Evolutionary conservation across 2,113 vertebrate genomes (phyloP).

Genomic region (Ptyas mucosa): DNA sequence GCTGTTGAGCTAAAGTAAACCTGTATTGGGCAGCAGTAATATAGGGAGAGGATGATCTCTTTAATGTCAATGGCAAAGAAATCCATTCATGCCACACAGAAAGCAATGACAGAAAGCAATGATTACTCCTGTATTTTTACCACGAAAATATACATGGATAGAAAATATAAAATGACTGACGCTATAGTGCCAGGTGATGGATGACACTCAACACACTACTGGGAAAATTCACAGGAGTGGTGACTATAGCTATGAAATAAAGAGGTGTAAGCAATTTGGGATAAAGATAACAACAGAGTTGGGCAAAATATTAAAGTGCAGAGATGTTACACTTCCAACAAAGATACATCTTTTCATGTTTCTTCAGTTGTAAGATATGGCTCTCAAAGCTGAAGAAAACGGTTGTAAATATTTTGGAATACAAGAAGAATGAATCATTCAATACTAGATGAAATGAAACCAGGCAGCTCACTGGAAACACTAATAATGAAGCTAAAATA

Average conservation of each 20-base stretch:
- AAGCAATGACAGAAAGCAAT: background rate
- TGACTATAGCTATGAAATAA: background rate
- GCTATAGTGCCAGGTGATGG: background rate
- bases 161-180: background rate
- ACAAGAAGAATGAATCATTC: background rate
- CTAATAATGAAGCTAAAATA: background rate
- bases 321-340: background rate
- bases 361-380: background rate
- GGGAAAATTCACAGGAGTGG: background rate
- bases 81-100: background rate
- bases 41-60: background rate
- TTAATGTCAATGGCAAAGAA: background rate
- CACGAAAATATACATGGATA: background rate
- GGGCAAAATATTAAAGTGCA: background rate
- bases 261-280: background rate
- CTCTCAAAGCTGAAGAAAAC: background rate
- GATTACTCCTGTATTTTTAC: background rate
- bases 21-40: background rate
- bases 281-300: background rate
- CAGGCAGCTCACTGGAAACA: background rate
- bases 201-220: background rate
- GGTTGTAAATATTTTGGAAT: background rate
- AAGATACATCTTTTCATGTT: background rate
- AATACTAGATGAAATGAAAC: background rate
- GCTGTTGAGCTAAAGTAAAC: background rate